phyloP scores from a whole-genome alignment of 2,113 vertebrate genomes.

The Columbina picui region DNA sequence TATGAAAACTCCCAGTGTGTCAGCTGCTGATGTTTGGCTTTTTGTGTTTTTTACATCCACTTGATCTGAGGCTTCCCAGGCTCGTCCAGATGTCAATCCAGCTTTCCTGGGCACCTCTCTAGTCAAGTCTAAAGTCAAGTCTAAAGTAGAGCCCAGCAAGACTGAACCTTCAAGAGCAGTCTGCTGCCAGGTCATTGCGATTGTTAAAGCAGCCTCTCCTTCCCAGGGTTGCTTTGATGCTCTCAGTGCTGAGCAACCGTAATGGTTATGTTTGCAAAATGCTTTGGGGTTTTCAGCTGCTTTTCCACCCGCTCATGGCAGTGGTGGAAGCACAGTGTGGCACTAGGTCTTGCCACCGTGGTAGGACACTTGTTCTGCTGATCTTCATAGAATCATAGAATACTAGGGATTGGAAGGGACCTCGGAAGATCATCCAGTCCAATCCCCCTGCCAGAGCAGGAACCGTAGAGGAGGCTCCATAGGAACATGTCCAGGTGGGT shows the following conservation, averaged over 20 bases:
- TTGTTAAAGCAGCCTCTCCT: not conserved
- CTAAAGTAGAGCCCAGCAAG: not conserved
- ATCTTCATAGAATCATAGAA: no score
- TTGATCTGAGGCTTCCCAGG: not conserved
- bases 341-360: not conserved
- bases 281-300: not conserved
- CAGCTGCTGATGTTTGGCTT: not conserved
- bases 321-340: not conserved
- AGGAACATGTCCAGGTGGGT: no score
- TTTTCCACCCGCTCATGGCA: not conserved
- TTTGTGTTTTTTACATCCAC: not conserved
- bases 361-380: not conserved
- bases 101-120: not conserved
- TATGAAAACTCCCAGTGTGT: not conserved
- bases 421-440: no score
- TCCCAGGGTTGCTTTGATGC: not conserved
- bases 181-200: not conserved
- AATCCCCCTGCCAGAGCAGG: no score
- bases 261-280: not conserved
- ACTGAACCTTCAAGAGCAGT: not conserved
- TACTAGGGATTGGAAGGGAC: no score
- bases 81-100: not conserved
- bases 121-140: not conserved
- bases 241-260: not conserved
- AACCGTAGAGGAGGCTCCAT: no score